Evolutionary conservation across 2,888 invertebrate genomes (phyloP).

Genomic region (Zaprionus obscuricornis): DNA sequence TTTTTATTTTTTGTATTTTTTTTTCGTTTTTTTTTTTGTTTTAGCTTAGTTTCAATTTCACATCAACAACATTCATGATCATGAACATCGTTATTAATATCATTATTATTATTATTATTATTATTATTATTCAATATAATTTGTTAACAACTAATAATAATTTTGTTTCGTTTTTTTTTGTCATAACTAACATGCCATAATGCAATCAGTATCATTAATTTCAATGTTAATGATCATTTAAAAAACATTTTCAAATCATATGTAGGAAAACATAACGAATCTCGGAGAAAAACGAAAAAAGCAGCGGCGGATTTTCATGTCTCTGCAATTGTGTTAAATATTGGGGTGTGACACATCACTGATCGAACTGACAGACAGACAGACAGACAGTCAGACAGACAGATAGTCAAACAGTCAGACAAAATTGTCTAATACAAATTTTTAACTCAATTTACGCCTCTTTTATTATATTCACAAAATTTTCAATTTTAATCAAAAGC

Average conservation of each 20-base stretch:
- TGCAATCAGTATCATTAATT: constrained; percentile 66
- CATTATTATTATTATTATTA: constrained; percentile 50
- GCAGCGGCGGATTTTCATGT: constrained; percentile 57
- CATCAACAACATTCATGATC: constrained; percentile 51
- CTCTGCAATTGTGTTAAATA: constrained; percentile 22
- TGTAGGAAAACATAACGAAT: constrained; percentile 59
- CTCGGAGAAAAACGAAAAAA: constrained; percentile 59
- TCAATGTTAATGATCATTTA: constrained; percentile 72
- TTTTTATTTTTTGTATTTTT: constrained; percentile 7
- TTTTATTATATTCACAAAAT: constrained; percentile 11
- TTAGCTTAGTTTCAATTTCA: constrained; percentile 62
- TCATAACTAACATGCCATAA: constrained; percentile 81
- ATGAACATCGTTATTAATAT: constrained; percentile 55
- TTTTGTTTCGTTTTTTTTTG: constrained; percentile 49
- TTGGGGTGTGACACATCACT: constrained; percentile 19
- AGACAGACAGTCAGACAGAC: constrained; percentile 12
- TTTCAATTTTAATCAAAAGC: constrained; percentile 26
- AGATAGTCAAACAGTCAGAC: neutral
- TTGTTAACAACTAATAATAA: constrained; percentile 78
- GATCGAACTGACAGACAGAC: constrained; percentile 13
- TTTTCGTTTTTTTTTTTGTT: constrained; percentile 36
- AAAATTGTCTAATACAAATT: too few species aligned
- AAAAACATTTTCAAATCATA: constrained; percentile 46
- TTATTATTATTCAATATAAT: constrained; percentile 72
- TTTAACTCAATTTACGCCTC: too few species aligned